These are phyloP conservation scores for Ennomos fuscantarius DNA, from an alignment of 2,888 invertebrate genomes.

Conservation along the genomic window DNA sequence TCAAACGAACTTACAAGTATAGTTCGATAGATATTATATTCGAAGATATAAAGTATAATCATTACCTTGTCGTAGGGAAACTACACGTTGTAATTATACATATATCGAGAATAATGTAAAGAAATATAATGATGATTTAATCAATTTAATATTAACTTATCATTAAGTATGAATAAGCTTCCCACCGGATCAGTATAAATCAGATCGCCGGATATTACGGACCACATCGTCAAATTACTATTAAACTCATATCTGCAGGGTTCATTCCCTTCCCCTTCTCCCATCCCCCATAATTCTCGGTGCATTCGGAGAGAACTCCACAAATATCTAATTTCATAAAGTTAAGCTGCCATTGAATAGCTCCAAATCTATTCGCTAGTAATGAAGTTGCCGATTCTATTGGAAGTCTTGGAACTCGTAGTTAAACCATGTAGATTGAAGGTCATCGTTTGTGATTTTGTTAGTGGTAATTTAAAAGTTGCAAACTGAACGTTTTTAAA, in stretches of 20 bases:
- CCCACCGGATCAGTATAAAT: not conserved
- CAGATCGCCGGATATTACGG: constrained; percentile 6
- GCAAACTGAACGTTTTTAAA: too few relatives aligned
- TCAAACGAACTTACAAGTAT: too few relatives aligned
- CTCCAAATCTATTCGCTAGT: constrained; percentile 23
- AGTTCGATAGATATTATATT: too few relatives aligned
- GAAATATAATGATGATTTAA: too few relatives aligned
- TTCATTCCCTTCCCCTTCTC: constrained; percentile 19
- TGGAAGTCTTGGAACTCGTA: constrained; percentile 25
- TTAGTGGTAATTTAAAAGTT: not conserved
- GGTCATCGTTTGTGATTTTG: constrained; percentile 14
- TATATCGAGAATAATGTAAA: too few relatives aligned
- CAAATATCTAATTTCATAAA: constrained; percentile 30
- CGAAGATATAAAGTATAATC: too few relatives aligned
- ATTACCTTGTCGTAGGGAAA: too few relatives aligned
- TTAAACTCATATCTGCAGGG: constrained; percentile 23
- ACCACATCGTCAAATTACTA: constrained; percentile 24
- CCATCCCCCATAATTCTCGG: constrained; percentile 22
- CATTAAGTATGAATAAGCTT: too few relatives aligned
- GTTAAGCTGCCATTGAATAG: constrained; percentile 23
- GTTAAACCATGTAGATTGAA: constrained; percentile 21
- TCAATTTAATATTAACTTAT: too few relatives aligned
- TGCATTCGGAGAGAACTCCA: constrained; percentile 22
- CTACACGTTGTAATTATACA: too few relatives aligned
- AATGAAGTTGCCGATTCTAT: constrained; percentile 26